Evolutionary conservation across 2,888 invertebrate genomes (phyloP).

Genomic region (Ichneumoninae sp.): DNA sequence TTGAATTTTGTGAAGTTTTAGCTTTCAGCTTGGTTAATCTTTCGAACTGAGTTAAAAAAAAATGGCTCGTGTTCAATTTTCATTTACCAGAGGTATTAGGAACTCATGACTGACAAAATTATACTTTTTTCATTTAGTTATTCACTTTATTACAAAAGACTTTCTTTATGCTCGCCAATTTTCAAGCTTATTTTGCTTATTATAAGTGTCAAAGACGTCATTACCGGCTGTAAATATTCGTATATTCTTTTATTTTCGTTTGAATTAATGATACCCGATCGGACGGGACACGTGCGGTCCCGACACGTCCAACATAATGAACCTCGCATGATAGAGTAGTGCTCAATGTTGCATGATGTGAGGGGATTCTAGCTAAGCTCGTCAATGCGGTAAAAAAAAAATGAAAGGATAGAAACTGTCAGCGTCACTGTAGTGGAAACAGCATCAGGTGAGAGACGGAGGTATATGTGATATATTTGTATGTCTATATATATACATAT

Average conservation of each 20-base stretch:
- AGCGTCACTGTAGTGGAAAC: slow-evolving; percentile 63
- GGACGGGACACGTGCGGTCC: slow-evolving; percentile 54
- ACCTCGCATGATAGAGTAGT: slow-evolving; percentile 76
- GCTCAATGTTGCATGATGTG: slow-evolving; percentile 41
- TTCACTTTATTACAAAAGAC: too few species aligned
- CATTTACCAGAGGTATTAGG: neutral
- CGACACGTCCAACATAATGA: slow-evolving; percentile 77
- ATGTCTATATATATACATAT: neutral
- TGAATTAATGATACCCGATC: slow-evolving; percentile 73
- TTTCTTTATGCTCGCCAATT: neutral
- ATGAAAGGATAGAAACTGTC: slow-evolving; percentile 30
- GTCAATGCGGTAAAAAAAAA: slow-evolving; percentile 48
- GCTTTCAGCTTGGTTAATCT: neutral
- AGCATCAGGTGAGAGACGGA: slow-evolving; percentile 62
- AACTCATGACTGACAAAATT: neutral
- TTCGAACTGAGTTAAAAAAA: neutral
- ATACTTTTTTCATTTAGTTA: too few species aligned
- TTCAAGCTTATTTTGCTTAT: neutral
- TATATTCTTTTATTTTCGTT: slow-evolving; percentile 44
- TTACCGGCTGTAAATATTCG: neutral
- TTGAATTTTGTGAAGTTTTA: neutral
- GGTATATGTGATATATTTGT: slow-evolving; percentile 23
- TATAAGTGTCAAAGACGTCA: neutral
- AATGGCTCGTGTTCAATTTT: neutral
- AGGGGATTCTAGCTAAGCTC: slow-evolving; percentile 64